Conservation (phyloP, 1,140 invertebrate species). For the Calosoma granatense region DNA sequence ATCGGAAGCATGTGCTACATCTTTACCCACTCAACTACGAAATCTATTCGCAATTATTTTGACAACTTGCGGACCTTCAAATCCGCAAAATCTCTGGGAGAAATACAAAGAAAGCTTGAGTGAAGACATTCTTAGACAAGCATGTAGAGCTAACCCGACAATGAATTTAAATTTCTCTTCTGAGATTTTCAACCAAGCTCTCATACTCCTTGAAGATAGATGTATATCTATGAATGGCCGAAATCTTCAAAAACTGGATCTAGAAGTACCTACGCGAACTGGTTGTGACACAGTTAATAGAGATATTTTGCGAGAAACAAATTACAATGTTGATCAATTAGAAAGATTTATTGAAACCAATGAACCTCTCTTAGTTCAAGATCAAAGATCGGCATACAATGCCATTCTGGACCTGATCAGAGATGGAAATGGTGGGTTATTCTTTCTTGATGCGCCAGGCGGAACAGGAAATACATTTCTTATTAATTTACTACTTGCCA, state of each 20-base stretch:
- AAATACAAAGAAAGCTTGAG: conserved; percentile 29
- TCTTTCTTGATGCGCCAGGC: neutral
- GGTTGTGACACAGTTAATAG: neutral
- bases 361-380: neutral
- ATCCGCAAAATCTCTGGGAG: conserved; percentile 26
- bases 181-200: conserved; percentile 26
- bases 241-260: neutral
- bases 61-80: conserved; percentile 22
- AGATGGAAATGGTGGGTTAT: neutral
- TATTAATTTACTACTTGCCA: no score
- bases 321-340: neutral
- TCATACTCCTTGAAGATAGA: conserved; percentile 25
- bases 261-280: neutral
- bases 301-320: neutral
- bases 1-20: conserved; percentile 22
- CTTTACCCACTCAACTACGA: conserved; percentile 29
- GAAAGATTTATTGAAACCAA: neutral
- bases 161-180: conserved; percentile 18
- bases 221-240: conserved; percentile 22
- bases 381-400: neutral
- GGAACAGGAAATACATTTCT: no score
- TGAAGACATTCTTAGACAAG: conserved; percentile 27
- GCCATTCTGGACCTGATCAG: neutral
- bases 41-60: conserved; percentile 32
- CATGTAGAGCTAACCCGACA: conserved; percentile 9